phyloP scores from a whole-genome alignment of 2,797 vertebrate genomes.

The Kryptopterus vitreolus region DNA sequence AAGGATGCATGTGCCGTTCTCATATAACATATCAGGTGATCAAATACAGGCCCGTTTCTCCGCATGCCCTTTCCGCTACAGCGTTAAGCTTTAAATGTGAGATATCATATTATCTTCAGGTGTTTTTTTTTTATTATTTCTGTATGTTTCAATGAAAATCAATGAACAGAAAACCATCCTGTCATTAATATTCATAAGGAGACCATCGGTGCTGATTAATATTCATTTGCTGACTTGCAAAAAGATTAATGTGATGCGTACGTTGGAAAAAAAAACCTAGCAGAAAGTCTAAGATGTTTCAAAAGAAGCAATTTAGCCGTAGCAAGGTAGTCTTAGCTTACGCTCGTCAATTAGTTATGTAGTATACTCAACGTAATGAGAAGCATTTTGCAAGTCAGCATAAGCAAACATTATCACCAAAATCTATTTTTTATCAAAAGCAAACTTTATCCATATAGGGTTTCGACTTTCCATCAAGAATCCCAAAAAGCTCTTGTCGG shows the following conservation, averaged over 20 bases:
- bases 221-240: conserved; percentile 14
- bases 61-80: background rate
- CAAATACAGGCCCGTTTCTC: conserved; percentile 2
- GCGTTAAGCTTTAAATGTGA: background rate
- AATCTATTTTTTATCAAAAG: background rate
- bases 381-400: background rate
- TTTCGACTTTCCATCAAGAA: background rate
- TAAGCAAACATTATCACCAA: too few species aligned
- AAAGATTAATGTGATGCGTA: background rate
- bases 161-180: background rate
- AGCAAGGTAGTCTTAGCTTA: background rate
- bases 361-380: background rate
- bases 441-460: background rate
- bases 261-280: background rate
- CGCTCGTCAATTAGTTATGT: background rate
- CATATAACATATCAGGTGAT: conserved; percentile 12
- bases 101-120: background rate
- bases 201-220: conserved; percentile 13
- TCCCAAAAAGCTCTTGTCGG: too few species aligned
- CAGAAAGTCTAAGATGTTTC: background rate
- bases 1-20: background rate
- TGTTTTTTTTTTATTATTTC: background rate
- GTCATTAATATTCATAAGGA: conserved; percentile 16
- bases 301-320: background rate
- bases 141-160: background rate